phyloP scores from a whole-genome alignment of 2,888 invertebrate genomes.

The Cyrtodaria siliqua region DNA sequence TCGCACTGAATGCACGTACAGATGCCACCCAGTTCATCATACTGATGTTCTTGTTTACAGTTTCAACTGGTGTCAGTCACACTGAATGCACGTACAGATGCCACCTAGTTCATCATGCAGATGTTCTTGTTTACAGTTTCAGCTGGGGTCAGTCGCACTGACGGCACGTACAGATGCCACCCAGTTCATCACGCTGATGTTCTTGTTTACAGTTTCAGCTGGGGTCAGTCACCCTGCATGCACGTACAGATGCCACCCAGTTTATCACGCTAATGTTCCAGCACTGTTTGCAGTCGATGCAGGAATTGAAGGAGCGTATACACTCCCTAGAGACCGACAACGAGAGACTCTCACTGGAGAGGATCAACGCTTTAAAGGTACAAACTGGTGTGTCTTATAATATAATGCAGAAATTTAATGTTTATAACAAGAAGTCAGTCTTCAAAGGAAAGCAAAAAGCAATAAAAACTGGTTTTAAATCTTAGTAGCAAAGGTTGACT shows the following conservation, averaged over 20 bases:
- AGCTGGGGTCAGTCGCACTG: conserved; percentile 74
- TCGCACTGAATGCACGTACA: conserved; percentile 59
- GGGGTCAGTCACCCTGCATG: conserved; percentile 71
- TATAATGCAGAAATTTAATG: too few relatives aligned
- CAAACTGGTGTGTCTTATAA: too few relatives aligned
- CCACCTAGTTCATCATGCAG: conserved; percentile 61
- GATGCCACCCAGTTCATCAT: conserved; percentile 61
- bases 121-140: too few relatives aligned
- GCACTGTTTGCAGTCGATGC: conserved; percentile 68
- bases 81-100: conserved; percentile 62
- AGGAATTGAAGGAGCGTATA: conserved; percentile 67
- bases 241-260: conserved; percentile 54
- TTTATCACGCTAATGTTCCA: conserved; percentile 71
- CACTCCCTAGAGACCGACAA: conserved; percentile 77
- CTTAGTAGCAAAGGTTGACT: too few relatives aligned
- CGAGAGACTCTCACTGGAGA: conserved; percentile 77
- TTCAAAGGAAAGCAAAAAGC: too few relatives aligned
- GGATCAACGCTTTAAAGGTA: conserved; percentile 80
- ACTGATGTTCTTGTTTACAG: conserved; percentile 75
- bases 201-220: conserved; percentile 76
- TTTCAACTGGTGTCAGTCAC: conserved; percentile 76
- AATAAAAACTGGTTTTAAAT: too few relatives aligned
- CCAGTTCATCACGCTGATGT: conserved; percentile 63
- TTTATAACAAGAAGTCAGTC: too few relatives aligned
- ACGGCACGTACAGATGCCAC: conserved; percentile 58